phyloP scores from a whole-genome alignment of 2,888 invertebrate species.

The Diadegma fenestrale region DNA sequence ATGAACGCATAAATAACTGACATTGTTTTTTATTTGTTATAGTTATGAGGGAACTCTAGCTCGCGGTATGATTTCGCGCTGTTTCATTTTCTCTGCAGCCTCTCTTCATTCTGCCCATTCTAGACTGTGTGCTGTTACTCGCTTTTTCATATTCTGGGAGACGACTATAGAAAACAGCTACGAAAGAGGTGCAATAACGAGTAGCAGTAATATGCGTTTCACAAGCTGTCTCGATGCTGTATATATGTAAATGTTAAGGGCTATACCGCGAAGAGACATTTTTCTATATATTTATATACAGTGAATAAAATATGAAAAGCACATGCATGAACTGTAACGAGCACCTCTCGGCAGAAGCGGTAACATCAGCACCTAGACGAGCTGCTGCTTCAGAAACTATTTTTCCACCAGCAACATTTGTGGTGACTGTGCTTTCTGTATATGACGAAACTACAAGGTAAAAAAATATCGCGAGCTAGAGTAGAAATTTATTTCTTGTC shows the following conservation, averaged over 20 bases:
- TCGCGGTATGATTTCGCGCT: conserved; percentile 38
- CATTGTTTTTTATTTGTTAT: neutral
- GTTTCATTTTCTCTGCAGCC: conserved; percentile 53
- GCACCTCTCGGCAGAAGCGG: conserved; percentile 31
- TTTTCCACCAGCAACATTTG: conserved; percentile 29
- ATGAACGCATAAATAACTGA: neutral
- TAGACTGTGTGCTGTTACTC: neutral
- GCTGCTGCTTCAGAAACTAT: conserved; percentile 53
- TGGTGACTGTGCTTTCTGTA: conserved; percentile 23
- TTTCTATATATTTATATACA: conserved; percentile 9
- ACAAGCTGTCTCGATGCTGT: conserved; percentile 30
- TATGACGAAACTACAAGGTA: conserved; percentile 43
- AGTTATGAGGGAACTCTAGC: conserved; percentile 21
- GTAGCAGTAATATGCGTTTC: conserved; percentile 61
- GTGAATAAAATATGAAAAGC: conserved; percentile 33
- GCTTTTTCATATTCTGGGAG: conserved; percentile 51
- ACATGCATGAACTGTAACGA: conserved; percentile 58
- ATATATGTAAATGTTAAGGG: conserved; percentile 37
- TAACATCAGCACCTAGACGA: conserved; percentile 52
- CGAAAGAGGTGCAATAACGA: conserved; percentile 62
- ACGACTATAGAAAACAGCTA: conserved; percentile 51
- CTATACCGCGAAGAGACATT: conserved; percentile 43
- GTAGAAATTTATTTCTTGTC: neutral
- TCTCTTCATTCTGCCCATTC: conserved; percentile 2
- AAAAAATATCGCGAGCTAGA: conserved; percentile 24